Evolutionary conservation across 92 coral and sea anemone genomes (phyloP).

Genomic region (Isaurus tuberculatus): DNA sequence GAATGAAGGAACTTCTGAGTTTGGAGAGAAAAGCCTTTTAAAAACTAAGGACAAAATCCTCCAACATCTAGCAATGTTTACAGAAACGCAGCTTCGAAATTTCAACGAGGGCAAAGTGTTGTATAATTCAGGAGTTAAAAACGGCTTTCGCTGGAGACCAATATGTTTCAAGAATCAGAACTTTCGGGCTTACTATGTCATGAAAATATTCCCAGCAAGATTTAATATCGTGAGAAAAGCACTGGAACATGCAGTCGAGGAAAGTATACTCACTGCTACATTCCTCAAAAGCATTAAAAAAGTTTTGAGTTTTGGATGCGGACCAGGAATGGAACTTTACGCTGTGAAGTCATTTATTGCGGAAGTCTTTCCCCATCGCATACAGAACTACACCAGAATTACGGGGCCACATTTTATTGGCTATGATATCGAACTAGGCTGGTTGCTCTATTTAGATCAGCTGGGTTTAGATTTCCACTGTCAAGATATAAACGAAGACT

Average conservation of each 20-base stretch:
- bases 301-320: slow-evolving; percentile 42
- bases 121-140: slow-evolving; percentile 36
- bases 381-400: slow-evolving; percentile 16
- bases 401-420: slow-evolving; percentile 44
- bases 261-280: slow-evolving; percentile 32
- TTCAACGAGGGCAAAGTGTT: slow-evolving; percentile 32
- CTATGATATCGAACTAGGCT: slow-evolving; percentile 38
- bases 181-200: slow-evolving; percentile 35
- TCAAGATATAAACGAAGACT: slow-evolving; percentile 25
- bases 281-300: slow-evolving; percentile 42
- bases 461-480: slow-evolving; percentile 33
- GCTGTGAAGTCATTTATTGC: slow-evolving; percentile 33
- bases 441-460: slow-evolving; percentile 34
- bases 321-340: slow-evolving; percentile 41
- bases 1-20: slow-evolving; percentile 18
- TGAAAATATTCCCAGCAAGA: slow-evolving; percentile 43
- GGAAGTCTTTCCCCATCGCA: slow-evolving; percentile 31
- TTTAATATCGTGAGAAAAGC: slow-evolving; percentile 29
- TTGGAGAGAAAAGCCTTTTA: slow-evolving; percentile 34
- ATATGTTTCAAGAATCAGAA: slow-evolving; percentile 42
- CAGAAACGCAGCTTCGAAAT: slow-evolving; percentile 39
- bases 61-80: slow-evolving; percentile 31
- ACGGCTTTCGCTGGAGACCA: slow-evolving; percentile 39
- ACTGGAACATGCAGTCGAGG: slow-evolving; percentile 25
- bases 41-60: slow-evolving; percentile 27